Conservation (phyloP, 2,797 vertebrate genomes). For the Gila robusta region DNA sequence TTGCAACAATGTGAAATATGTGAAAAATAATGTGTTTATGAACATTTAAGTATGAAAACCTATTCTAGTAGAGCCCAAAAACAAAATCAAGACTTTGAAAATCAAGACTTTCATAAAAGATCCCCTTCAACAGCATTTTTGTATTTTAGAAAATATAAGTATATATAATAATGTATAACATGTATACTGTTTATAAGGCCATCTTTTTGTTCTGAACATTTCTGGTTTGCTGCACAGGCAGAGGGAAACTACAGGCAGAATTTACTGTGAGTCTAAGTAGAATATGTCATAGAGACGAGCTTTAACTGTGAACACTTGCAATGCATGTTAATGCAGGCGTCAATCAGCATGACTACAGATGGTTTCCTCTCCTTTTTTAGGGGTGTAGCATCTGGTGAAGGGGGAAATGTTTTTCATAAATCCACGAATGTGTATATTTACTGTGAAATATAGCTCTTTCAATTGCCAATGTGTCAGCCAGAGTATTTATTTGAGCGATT, state of each 20-base stretch:
- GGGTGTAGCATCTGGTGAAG: conserved; percentile 10
- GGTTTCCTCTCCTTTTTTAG: not conserved
- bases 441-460: conserved; percentile 41
- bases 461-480: conserved; percentile 5
- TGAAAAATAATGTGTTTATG: not conserved
- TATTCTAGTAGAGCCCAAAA: not conserved
- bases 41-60: not conserved
- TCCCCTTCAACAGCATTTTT: not conserved
- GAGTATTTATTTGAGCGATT: conserved; percentile 46
- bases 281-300: conserved; percentile 28
- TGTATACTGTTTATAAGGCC: not conserved
- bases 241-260: conserved; percentile 10
- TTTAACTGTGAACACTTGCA: conserved; percentile 8
- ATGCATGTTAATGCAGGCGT: conserved; percentile 29
- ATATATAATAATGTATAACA: not conserved
- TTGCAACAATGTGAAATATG: not conserved
- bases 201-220: not conserved
- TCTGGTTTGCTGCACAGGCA: not conserved
- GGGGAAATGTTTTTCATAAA: conserved; percentile 47
- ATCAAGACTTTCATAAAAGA: not conserved
- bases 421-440: conserved; percentile 36
- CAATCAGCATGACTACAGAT: conserved; percentile 40
- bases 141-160: not conserved
- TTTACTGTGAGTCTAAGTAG: conserved; percentile 9
- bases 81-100: not conserved